Base-by-base conservation (phyloP, 1,140 invertebrate genomes). In the Matsumurasca onukii region DNA sequence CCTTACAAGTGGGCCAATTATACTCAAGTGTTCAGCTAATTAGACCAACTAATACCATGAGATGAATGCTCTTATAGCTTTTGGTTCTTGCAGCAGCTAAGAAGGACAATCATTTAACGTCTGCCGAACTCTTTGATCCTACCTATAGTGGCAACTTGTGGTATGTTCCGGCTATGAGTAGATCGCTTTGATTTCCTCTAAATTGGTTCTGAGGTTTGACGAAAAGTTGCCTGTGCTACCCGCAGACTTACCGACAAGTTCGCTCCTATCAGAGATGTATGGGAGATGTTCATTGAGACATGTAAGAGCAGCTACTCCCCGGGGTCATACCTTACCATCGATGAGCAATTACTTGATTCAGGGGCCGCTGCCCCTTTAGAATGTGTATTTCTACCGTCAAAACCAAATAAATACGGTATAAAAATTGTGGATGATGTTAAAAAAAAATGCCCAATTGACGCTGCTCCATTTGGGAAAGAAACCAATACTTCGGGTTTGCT, bases 341-440 rank as follows among this genome's bases (percentile, higher is more conserved):
- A 62, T 20, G 65, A 70, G 45, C 64, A 70, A 45, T 48, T 76
- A 9, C 64, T 74, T 29, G 67, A 67, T 75, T 76, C 71, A 57
- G 76, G 45, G 80, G 79, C 20, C 29, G 75, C 12, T 80, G 78
- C 66, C 64, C 64, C 29, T 80, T 82, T 66, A 71, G 75, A 51
- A 76, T 80, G 64, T 82, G 81, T n/a, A n/a, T n/a, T n/a, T 68
- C 82, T 83, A 66, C 78, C 80, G 74, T 77, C 31, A 22, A 78
- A 80, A 71, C 72, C 72, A 31, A 68, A 70, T n/a, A 75, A 74
- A 66, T 75, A 75, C 62, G 74, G 75, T 49, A 49, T 76, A 15
- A 76, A 75, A 69, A 70, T 77, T 29, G 52, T 73, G 13, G 68
- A 69, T 67, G 70, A 76, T 63, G 67, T 24, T 31, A 59, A 29